Base-by-base conservation (phyloP, 2,113 vertebrate genomes). In the Scolopax mira region DNA sequence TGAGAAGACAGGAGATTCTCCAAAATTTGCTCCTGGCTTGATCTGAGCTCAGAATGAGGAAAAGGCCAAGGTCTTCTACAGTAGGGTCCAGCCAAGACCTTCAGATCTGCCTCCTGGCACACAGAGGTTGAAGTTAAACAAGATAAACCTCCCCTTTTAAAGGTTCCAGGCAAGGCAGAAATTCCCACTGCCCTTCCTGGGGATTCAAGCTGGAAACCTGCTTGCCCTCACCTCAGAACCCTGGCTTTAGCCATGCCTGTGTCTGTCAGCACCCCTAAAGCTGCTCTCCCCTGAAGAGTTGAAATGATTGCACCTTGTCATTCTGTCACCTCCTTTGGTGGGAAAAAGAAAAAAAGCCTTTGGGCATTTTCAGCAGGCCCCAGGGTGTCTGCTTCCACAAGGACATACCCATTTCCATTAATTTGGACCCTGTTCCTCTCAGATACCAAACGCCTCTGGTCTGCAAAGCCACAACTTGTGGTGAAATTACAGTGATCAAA, bases 211-310 rank as follows among this genome's bases (percentile, higher is more conserved):
- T 37, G 30, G 39, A 85, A 85, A 74, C 5, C 35, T 5, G 1
- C 19, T 11, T 1, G 3, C 10, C 24, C 31, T 46, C 28, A 51
- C 31, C 35, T 78, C 84, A 12, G 22, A 66, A 49, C 13, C 21
- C 44, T 10, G 17, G 10, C 9, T 83, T 65, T 28, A 55, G 33
- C 46, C 39, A 13, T 2, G 16, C 7, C 25, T 60, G 41, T 41
- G 13, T 16, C 12, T 66, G n/a, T 25, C 1, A 0, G 52, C 13
- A 65, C 14, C 22, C 46, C 27, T 12, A 41, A 69, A 61, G 35
- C 46, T 66, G 39, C 28, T 46, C 61, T 81, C 27, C 18, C 15
- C 1, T 70, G 7, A 13, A 0, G 0, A 55, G n/a, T 4, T 13
- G 39, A 51, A 13, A 22, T 5, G 15, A 37, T 42, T 1, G 3